Conservation (phyloP, 2,797 vertebrate species). For the Thamnophis elegans region DNA sequence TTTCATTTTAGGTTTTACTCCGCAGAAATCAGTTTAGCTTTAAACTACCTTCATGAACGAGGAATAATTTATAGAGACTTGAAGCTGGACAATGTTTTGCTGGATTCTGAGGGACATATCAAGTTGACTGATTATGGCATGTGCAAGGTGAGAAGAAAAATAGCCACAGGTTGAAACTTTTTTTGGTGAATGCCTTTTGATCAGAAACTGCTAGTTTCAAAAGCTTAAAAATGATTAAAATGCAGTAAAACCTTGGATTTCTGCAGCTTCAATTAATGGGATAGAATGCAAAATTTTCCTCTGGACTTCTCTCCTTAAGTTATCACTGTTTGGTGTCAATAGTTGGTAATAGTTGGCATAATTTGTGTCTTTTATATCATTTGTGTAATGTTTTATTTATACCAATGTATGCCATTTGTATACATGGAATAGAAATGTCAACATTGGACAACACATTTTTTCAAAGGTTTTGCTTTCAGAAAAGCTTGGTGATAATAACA, state of each 20-base stretch:
- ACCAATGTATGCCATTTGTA: not conserved
- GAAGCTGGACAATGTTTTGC: constrained; percentile 97
- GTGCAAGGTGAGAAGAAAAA: constrained; percentile 87
- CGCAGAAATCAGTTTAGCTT: constrained; percentile 95
- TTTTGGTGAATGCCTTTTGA: not conserved
- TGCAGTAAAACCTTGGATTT: not conserved
- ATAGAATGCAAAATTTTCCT: not conserved
- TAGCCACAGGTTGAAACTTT: not conserved
- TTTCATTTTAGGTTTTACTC: constrained; percentile 89
- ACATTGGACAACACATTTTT: not conserved
- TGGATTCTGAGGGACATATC: constrained; percentile 98
- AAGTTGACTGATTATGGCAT: constrained; percentile 99
- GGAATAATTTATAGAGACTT: constrained; percentile 99
- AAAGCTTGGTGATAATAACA: not conserved
- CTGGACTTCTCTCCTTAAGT: not conserved
- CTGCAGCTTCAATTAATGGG: not conserved
- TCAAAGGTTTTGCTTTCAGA: not conserved
- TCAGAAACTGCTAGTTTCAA: not conserved
- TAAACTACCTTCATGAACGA: constrained; percentile 97
- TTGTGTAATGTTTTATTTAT: not conserved
- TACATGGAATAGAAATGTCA: not conserved
- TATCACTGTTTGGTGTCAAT: not conserved
- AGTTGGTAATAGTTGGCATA: not conserved
- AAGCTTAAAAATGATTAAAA: not conserved
- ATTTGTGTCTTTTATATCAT: not conserved